Conservation (phyloP, 2,888 invertebrate genomes). For the Nezara viridula region DNA sequence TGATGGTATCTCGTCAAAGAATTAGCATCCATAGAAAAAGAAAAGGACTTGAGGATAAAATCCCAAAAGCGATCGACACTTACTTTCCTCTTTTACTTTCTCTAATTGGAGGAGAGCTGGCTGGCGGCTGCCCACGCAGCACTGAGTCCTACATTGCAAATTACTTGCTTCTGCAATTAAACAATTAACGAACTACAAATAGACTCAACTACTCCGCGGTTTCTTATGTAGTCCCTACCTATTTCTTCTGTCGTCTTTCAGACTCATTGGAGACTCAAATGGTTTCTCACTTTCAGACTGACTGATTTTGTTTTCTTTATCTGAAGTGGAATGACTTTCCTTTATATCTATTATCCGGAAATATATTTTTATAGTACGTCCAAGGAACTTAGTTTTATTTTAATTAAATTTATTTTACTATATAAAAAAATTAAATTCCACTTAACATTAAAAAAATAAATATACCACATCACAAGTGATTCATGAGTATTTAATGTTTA, state of each 20-base stretch:
- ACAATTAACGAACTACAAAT: constrained; percentile 28
- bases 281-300: not conserved
- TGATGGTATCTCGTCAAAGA: not conserved
- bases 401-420: no score
- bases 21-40: not conserved
- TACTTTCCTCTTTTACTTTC: constrained; percentile 26
- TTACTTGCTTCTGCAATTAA: constrained; percentile 21
- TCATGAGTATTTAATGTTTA: no score
- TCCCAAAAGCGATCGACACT: not conserved
- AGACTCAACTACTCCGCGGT: not conserved
- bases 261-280: not conserved
- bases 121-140: not conserved
- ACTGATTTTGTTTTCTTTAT: not conserved
- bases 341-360: not conserved
- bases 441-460: no score
- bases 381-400: no score
- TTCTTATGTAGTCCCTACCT: not conserved
- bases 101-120: not conserved
- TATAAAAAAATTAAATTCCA: no score
- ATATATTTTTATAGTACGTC: not conserved
- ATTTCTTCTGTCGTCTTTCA: not conserved
- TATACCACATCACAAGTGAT: no score
- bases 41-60: not conserved
- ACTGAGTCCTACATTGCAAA: not conserved
- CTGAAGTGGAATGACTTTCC: not conserved